Percentiles rank a stretch among this genome's conserved stretches.
Evolutionary conservation across 2,888 invertebrate genomes (phyloP).

Genomic region (Acleris sparsana): DNA sequence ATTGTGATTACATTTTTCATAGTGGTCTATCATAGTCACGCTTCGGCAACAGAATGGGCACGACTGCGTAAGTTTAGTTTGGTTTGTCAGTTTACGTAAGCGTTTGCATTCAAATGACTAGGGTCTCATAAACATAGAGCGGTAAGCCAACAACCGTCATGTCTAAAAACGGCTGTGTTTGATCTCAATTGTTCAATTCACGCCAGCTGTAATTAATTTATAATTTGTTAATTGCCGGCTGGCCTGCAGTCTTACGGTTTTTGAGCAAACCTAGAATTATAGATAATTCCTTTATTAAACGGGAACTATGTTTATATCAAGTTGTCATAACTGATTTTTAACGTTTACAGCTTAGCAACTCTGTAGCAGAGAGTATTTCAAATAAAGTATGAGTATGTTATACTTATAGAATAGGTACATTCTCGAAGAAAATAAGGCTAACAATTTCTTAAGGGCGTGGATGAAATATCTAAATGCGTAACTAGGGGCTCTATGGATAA

Average conservation of each 20-base stretch:
- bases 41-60: too few species aligned
- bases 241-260: conserved; percentile 23
- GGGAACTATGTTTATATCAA: conserved; percentile 15
- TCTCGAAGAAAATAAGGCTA: conserved; percentile 3
- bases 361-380: not conserved
- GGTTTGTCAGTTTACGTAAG: conserved; percentile 8
- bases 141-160: conserved; percentile 7
- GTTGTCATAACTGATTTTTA: conserved; percentile 15
- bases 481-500: conserved; percentile 10
- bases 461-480: conserved; percentile 20
- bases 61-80: too few species aligned
- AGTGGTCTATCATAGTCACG: too few species aligned
- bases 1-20: too few species aligned
- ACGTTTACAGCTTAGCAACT: conserved; percentile 12
- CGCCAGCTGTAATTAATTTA: conserved; percentile 47
- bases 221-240: conserved; percentile 48
- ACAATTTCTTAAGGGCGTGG: conserved; percentile 16
- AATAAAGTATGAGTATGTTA: not conserved
- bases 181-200: conserved; percentile 51
- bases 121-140: conserved; percentile 22
- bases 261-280: conserved; percentile 27
- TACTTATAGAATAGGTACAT: too few species aligned
- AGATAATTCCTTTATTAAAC: conserved; percentile 36
- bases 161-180: conserved; percentile 37
- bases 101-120: conserved; percentile 20